Percentiles rank a stretch among this genome's conserved stretches.
phyloP scores from a whole-genome alignment of 2,797 vertebrate genomes.

The Anas capensis region DNA sequence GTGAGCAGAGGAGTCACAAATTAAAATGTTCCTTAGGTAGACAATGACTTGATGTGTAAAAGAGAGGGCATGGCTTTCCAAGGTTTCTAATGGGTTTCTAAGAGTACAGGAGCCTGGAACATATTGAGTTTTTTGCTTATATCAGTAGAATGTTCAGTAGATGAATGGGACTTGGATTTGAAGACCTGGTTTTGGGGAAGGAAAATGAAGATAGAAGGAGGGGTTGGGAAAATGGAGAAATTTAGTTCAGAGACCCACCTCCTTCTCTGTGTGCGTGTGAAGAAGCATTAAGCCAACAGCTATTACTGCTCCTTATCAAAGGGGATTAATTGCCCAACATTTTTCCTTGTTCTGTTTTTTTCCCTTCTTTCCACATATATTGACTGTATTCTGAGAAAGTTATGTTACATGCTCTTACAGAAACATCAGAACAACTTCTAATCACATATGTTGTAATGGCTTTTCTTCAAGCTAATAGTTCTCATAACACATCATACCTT shows the following conservation, averaged over 20 bases:
- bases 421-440: neutral
- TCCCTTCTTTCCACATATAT: neutral
- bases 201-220: neutral
- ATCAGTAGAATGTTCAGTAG: neutral
- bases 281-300: neutral
- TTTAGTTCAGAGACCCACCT: neutral
- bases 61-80: neutral
- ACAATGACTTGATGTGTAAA: neutral
- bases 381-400: neutral
- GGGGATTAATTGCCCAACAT: neutral
- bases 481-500: accelerated
- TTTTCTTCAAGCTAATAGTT: neutral
- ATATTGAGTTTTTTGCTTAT: neutral
- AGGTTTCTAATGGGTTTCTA: neutral
- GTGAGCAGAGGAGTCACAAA: neutral
- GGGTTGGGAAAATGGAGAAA: neutral
- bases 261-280: neutral
- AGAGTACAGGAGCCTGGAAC: neutral
- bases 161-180: neutral
- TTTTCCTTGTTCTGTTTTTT: neutral
- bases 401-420: neutral
- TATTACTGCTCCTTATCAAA: neutral
- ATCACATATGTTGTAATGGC: neutral
- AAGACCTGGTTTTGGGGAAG: neutral
- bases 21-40: neutral